phyloP scores from a whole-genome alignment of 2,113 vertebrate genomes.

The Sylvia atricapilla region DNA sequence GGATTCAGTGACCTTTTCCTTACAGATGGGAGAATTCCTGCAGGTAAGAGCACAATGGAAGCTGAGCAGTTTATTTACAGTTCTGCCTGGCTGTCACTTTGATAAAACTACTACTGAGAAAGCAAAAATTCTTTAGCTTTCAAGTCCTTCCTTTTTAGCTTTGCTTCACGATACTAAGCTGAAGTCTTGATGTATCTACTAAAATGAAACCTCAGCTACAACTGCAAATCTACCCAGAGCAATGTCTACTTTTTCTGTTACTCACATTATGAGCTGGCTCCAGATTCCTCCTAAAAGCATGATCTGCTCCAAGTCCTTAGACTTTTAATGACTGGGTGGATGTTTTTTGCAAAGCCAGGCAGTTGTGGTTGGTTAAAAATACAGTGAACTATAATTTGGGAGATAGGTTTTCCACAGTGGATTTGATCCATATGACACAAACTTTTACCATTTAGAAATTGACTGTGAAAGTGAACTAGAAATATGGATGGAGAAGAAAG shows the following conservation, averaged over 20 bases:
- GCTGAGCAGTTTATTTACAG: conserved; percentile 43
- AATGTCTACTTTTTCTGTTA: neutral
- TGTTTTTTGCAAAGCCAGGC: conserved; percentile 34
- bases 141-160: neutral
- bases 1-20: conserved; percentile 94
- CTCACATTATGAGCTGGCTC: neutral
- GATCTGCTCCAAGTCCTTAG: neutral
- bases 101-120: conserved; percentile 2
- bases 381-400: conserved; percentile 57
- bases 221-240: neutral
- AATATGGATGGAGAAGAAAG: conserved; percentile 9
- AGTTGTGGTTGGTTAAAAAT: conserved; percentile 57
- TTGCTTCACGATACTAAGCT: neutral
- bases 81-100: conserved; percentile 33
- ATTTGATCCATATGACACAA: neutral
- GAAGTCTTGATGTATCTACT: neutral
- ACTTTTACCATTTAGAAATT: conserved; percentile 29
- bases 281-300: neutral
- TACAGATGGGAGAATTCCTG: conserved; percentile 90
- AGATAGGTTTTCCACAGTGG: conserved; percentile 33
- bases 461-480: neutral
- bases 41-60: conserved; percentile 80
- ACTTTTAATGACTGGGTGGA: conserved; percentile 62
- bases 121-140: conserved; percentile 41
- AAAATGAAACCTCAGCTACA: neutral